Evolutionary conservation across 2,797 vertebrate genomes (phyloP), one percentile per base, ranked within the genome.

Genomic region (Galagoides demidoff): DNA sequence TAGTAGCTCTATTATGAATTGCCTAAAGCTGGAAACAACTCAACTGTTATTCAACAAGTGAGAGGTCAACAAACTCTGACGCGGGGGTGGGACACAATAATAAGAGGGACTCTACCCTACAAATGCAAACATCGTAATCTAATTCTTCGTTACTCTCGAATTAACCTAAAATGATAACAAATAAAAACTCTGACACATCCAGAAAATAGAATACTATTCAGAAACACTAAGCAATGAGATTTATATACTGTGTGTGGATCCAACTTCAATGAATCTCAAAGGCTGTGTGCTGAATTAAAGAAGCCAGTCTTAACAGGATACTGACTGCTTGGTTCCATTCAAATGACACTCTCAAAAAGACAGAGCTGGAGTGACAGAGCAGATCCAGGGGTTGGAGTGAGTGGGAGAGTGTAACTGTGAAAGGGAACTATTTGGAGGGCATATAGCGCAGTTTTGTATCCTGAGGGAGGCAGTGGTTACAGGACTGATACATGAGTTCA

Each of bases 231-330:
- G 14, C 31, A 70, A 78, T 25, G 27, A 81, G 39, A 27, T 83
- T 71, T 45, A 37, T 9, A 13, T 61, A 13, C 49, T 52, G 49
- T 52, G 13, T 93, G 8, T 16, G 82, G 39, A 52, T 55, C 73
- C 31, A 79, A 77, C 68, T 29, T 73, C 29, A 61, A 52, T 43
- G 63, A 84, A 68, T 39, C 63, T 94, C 90, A 92, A 82, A 90
- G 78, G 17, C 34, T 64, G 66, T 61, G 64, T 66, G 23, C 34
- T 52, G 19, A 39, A 25, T 78, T 37, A 63, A 81, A 52, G 70
- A 84, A 19, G n/a, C 34, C 39, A 52, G 14, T 71, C 22, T 82
- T 20, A 20, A 45, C 7, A 71, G 74, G 45, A 79, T 63, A 79
- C 29, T 52, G 4, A 45, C 12, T 57, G 11, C 43, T 61, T 61